Conservation (phyloP, 1,140 invertebrate genomes). For the Zaprionus ornatus region DNA sequence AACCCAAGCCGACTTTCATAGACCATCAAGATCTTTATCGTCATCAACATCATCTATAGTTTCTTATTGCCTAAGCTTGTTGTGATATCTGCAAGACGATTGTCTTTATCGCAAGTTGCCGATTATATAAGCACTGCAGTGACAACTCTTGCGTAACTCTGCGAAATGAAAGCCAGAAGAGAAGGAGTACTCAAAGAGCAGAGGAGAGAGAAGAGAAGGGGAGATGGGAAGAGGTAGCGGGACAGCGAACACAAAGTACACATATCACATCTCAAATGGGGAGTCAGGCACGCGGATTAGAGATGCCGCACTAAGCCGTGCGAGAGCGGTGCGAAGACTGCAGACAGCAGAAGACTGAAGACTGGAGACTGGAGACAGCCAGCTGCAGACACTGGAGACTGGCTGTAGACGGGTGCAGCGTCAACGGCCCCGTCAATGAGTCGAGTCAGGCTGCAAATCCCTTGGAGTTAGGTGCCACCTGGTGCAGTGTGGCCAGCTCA, state of each 20-base stretch:
- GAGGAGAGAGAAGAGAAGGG: neutral
- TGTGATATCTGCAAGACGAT: neutral
- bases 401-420: neutral
- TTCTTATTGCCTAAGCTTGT: neutral
- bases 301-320: conserved; percentile 32
- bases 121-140: neutral
- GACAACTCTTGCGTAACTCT: conserved; percentile 2
- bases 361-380: neutral
- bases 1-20: neutral
- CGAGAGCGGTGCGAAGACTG: neutral
- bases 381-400: neutral
- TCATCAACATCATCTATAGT: neutral
- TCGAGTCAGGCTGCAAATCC: neutral
- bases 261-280: conserved; percentile 36
- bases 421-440: conserved; percentile 5
- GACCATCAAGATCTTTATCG: neutral
- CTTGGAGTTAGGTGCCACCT: conserved; percentile 2
- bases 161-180: neutral
- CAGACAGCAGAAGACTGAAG: neutral
- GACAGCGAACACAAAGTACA: conserved; percentile 8
- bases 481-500: conserved; percentile 6
- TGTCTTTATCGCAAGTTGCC: neutral
- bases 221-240: neutral
- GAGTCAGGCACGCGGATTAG: conserved; percentile 39
- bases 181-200: neutral